Conservation (phyloP, 35 echinoderm and acorn worm genomes). For the Hemicentrotus pulcherrimus region DNA sequence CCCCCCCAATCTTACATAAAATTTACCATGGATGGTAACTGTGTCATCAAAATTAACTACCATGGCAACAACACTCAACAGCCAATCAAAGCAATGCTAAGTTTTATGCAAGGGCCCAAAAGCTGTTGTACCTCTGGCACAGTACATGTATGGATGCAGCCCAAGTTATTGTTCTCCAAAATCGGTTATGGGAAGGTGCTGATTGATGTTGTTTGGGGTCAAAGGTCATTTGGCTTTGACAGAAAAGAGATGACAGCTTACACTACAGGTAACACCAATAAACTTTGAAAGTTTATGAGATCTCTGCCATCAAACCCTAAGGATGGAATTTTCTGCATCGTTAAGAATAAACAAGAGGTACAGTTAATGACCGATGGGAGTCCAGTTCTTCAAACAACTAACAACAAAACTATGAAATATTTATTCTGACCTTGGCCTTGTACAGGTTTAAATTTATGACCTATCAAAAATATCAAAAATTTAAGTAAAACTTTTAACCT, state of each 20-base stretch:
- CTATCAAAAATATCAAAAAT: not conserved
- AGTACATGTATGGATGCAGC: not conserved
- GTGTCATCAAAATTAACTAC: too few species aligned
- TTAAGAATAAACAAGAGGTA: not conserved
- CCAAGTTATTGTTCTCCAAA: not conserved
- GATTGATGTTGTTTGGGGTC: not conserved
- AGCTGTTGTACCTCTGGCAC: too few species aligned
- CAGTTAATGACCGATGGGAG: not conserved
- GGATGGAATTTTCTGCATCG: not conserved
- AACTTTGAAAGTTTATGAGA: not conserved
- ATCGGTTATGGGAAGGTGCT: not conserved
- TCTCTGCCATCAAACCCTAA: not conserved
- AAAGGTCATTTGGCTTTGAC: not conserved
- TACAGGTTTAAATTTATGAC: not conserved
- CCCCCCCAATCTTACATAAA: too few species aligned
- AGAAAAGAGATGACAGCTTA: not conserved
- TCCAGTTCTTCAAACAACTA: not conserved
- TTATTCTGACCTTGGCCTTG: not conserved
- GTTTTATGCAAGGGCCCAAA: too few species aligned
- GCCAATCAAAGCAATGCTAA: too few species aligned
- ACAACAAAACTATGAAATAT: not conserved
- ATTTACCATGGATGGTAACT: too few species aligned
- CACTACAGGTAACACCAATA: not conserved
- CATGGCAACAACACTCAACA: too few species aligned
- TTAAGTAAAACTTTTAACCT: not conserved